These are phyloP conservation scores for Holcopasites calliopsidis DNA, from an alignment of 1,140 invertebrate species.

Conservation along the genomic window DNA sequence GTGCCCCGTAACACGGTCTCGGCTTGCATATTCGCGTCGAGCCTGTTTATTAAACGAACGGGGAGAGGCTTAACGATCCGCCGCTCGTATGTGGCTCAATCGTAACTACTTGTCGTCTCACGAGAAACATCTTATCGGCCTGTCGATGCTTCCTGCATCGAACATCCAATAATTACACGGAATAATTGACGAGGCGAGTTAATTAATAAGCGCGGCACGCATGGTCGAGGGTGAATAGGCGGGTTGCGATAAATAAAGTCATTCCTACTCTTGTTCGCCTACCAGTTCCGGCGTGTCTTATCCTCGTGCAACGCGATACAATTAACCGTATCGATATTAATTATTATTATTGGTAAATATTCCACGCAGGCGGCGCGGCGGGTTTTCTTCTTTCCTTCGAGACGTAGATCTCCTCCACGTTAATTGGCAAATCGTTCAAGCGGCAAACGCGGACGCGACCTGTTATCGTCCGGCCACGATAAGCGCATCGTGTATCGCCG, in stretches of 20 bases:
- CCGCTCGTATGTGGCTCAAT: slow-evolving; percentile 16
- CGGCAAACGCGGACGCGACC: background rate
- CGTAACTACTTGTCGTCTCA: slow-evolving; percentile 32
- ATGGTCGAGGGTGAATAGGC: background rate
- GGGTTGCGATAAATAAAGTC: slow-evolving; percentile 10
- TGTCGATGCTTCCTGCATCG: slow-evolving; percentile 18
- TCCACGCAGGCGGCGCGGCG: too few relatives aligned
- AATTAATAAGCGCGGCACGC: slow-evolving; percentile 37
- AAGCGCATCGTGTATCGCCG: slow-evolving; percentile 29
- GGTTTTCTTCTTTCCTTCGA: too few relatives aligned
- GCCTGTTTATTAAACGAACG: slow-evolving; percentile 1
- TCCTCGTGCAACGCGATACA: background rate
- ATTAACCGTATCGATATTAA: slow-evolving; percentile 1
- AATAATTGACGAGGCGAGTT: slow-evolving; percentile 30
- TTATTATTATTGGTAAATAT: too few relatives aligned
- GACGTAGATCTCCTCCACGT: too few relatives aligned
- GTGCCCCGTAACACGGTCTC: background rate
- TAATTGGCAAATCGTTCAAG: background rate
- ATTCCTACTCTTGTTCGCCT: background rate
- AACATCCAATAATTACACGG: slow-evolving; percentile 35
- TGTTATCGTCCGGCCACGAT: slow-evolving; percentile 31
- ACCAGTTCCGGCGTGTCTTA: background rate
- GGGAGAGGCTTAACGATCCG: background rate
- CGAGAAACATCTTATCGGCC: slow-evolving; percentile 31
- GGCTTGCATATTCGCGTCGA: background rate